A percentile compares a stretch with the other conserved stretches of the same genome.
phyloP scores from a whole-genome alignment of 35 echinoderm and acorn worm species.

The Amphiura filiformis region DNA sequence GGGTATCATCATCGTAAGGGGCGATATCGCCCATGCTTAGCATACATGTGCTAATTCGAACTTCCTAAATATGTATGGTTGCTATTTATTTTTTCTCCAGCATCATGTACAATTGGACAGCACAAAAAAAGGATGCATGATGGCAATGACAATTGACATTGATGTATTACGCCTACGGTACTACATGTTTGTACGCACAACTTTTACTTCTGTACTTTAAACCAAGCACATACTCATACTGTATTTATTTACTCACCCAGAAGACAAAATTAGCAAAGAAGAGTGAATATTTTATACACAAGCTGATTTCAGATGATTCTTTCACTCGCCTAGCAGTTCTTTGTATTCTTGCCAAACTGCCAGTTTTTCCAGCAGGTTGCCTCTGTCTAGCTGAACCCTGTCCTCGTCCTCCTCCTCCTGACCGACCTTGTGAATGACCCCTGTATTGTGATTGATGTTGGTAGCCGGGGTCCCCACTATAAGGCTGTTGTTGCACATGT shows the following conservation, averaged over 20 bases:
- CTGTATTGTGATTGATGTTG: neutral
- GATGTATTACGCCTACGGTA: no score
- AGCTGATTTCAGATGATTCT: constrained; percentile 2
- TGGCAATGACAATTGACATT: no score
- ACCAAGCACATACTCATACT: no score
- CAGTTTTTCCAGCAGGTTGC: neutral
- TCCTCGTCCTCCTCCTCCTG: neutral
- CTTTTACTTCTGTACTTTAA: no score
- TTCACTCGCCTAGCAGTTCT: neutral
- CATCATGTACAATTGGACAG: no score
- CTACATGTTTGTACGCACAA: no score
- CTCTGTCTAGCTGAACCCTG: neutral
- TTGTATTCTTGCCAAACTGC: constrained; percentile 5
- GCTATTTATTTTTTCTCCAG: no score
- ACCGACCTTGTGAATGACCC: neutral
- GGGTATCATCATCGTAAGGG: no score
- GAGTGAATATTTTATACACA: neutral
- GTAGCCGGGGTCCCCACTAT: neutral
- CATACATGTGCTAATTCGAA: no score
- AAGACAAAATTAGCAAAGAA: constrained; percentile 6
- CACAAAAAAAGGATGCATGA: no score
- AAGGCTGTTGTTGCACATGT: neutral
- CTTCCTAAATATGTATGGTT: no score
- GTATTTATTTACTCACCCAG: neutral
- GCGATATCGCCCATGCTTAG: no score